Conservation (phyloP, 2,797 vertebrate species). For the Synanceia verrucosa region DNA sequence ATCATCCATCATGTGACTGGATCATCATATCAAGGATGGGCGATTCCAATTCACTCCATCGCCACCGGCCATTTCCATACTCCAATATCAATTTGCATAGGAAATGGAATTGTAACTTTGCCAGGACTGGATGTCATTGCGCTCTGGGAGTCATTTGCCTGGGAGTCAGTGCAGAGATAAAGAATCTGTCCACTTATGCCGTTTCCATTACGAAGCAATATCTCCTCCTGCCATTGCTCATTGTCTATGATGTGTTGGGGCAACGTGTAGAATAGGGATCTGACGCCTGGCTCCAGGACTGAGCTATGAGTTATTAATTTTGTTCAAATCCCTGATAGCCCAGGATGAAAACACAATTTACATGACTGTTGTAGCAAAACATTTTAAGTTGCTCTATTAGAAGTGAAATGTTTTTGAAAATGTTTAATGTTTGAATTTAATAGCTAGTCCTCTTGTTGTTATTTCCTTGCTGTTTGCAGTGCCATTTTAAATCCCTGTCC, state of each 20-base stretch:
- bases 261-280: constrained; percentile 30
- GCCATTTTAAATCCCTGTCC: constrained; percentile 27
- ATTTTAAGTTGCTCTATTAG: constrained; percentile 31
- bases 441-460: constrained; percentile 22
- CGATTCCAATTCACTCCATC: constrained; percentile 58
- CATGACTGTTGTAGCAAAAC: constrained; percentile 46
- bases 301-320: constrained; percentile 59
- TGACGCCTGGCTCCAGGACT: constrained; percentile 12
- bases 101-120: constrained; percentile 66
- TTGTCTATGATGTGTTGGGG: constrained; percentile 61
- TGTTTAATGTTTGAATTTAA: constrained; percentile 17
- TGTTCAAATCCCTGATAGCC: constrained; percentile 46
- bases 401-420: constrained; percentile 38
- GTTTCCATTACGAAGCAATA: constrained; percentile 73
- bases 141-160: constrained; percentile 62
- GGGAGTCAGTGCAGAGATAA: constrained; percentile 55
- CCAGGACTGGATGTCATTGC: constrained; percentile 43
- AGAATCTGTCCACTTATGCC: constrained; percentile 63
- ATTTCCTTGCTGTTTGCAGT: constrained; percentile 24
- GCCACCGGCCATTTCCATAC: constrained; percentile 53
- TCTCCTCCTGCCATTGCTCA: constrained; percentile 71
- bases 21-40: constrained; percentile 64
- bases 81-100: constrained; percentile 72
- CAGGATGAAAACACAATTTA: constrained; percentile 49
- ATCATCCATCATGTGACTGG: constrained; percentile 65